These are phyloP conservation scores for Brevimyrus niger DNA, from an alignment of 2,113 vertebrate species.

Conservation along the genomic window DNA sequence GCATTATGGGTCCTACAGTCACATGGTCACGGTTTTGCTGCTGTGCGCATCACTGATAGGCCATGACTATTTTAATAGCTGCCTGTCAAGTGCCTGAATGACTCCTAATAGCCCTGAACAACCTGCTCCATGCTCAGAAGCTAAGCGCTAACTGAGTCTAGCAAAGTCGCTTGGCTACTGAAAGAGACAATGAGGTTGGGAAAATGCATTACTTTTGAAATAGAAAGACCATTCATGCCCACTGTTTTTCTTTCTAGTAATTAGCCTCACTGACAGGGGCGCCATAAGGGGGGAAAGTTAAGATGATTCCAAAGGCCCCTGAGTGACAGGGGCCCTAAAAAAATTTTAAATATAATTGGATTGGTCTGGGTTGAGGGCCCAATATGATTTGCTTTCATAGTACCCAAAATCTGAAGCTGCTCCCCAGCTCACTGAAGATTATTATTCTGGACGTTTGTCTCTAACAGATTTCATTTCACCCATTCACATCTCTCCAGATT, in stretches of 20 bases:
- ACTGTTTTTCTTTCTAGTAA: conserved; percentile 28
- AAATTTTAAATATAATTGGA: not conserved
- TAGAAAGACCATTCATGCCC: conserved; percentile 24
- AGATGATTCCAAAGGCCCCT: not conserved
- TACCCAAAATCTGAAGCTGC: not conserved
- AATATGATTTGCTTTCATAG: not conserved
- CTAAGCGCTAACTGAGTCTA: conserved; percentile 17
- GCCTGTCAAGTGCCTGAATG: conserved; percentile 25
- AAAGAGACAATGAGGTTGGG: conserved; percentile 13
- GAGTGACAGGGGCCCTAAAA: not conserved
- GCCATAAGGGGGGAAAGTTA: not conserved
- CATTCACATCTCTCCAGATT: not conserved
- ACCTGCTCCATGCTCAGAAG: conserved; percentile 18
- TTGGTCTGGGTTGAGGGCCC: not conserved
- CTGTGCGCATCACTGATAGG: not conserved
- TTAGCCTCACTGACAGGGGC: conserved; percentile 21
- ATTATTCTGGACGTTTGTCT: conserved; percentile 16
- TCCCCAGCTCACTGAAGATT: conserved; percentile 14
- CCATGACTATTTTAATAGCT: conserved; percentile 9
- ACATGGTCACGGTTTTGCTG: not conserved
- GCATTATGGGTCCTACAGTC: not conserved
- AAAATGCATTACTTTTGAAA: conserved; percentile 18
- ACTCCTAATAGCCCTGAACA: conserved; percentile 22
- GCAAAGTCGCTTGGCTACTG: not conserved
- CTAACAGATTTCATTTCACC: conserved; percentile 30